Conservation (phyloP, 2,888 invertebrate species). For the Amphipoea oculea region DNA sequence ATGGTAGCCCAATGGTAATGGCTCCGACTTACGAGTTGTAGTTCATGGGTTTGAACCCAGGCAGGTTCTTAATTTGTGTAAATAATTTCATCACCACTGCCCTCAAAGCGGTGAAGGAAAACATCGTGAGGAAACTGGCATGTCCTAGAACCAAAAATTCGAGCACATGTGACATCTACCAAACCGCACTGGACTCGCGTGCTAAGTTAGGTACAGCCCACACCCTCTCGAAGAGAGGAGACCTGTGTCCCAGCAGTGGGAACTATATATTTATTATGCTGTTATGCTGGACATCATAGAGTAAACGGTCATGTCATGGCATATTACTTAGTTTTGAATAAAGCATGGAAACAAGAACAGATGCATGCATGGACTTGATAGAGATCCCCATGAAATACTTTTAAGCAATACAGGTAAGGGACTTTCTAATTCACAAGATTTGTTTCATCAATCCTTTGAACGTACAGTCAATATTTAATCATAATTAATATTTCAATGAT, state of each 20-base stretch:
- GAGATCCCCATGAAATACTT: neutral
- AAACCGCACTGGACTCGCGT: neutral
- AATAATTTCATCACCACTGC: neutral
- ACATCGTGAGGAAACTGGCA: neutral
- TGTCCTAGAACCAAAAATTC: neutral
- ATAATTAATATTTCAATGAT: neutral
- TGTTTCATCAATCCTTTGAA: neutral
- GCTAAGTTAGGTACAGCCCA: neutral
- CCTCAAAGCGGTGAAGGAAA: neutral
- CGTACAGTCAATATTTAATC: neutral
- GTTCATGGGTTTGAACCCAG: neutral
- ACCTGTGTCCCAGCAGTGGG: neutral
- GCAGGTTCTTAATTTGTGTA: neutral
- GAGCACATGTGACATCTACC: neutral
- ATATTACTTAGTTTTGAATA: neutral
- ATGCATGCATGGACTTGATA: neutral
- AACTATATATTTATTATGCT: no score
- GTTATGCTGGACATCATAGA: neutral
- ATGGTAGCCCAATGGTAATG: no score
- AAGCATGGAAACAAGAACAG: neutral
- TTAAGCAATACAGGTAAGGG: neutral
- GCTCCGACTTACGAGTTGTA: no score
- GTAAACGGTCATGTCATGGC: neutral
- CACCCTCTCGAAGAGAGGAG: no score
- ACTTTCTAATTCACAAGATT: neutral